Base-by-base conservation (phyloP, 1,140 invertebrate genomes). In the Drosophila mojavensis region DNA sequence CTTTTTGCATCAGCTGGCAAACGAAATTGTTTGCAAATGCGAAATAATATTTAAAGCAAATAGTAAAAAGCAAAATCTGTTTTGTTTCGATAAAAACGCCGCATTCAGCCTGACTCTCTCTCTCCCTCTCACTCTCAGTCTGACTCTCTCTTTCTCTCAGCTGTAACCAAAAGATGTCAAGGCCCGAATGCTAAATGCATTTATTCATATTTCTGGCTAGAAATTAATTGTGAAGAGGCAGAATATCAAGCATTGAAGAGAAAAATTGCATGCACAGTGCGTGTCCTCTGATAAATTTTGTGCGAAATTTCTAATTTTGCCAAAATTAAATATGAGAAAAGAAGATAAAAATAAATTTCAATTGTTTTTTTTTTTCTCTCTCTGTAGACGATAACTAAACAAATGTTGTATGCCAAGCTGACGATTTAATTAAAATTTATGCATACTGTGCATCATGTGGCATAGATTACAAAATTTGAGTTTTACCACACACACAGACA, bases 381-480 rank as follows among this genome's bases (percentile, higher is more conserved):
- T 2, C 17, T 17, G 17, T 24, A 24, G 20, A 26, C 4, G 30
- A 28, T 10, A 51, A 61, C 30, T 47, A 43, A 20, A 51, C 45
- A 48, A 58, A 50, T 60, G 69, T 72, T 50, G 43, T 55, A 26
- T 66, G 63, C 55, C 39, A 24, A 26, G 48, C 30, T 48, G 41
- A 39, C 39, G 45, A 65, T 79, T 86, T 88, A 86, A 86, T 86
- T 86, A 88, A 88, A 82, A 86, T 86, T 79, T 86, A 86, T 88
- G 83, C 76, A 70, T 78, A 66, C 62, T 81, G 78, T 24, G 20
- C 20, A 24, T 24, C 77, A 88, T 82, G 47, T 63, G 62, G 54
- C 68, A 75, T 76, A 81, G 76, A 86, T 88, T 74, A 79, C 83
- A 67, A 47, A 53, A 58, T 43, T 78, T 45, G 17, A 67, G 39